Conservation (phyloP, 2,797 vertebrate genomes). For the Enteromius mattozi region DNA sequence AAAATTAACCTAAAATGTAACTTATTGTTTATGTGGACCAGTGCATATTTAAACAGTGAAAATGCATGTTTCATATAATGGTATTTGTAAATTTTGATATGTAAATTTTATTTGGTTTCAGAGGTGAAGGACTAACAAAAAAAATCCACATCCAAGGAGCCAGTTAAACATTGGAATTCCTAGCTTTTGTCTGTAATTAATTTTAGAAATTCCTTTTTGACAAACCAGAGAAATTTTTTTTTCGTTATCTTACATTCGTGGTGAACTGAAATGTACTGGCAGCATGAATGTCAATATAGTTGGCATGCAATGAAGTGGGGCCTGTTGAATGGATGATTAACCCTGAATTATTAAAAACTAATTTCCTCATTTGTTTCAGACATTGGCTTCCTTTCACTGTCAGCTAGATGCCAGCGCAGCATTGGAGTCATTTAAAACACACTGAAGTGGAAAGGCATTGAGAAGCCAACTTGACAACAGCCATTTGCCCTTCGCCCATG, state of each 20-base stretch:
- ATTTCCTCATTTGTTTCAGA: conserved; percentile 61
- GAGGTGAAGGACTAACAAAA: neutral
- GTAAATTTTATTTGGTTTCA: neutral
- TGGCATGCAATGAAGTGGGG: conserved; percentile 58
- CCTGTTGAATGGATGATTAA: conserved; percentile 67
- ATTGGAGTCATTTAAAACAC: conserved; percentile 35
- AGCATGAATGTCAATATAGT: conserved; percentile 54
- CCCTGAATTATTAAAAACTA: conserved; percentile 64
- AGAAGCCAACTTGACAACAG: conserved; percentile 37
- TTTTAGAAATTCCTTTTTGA: neutral
- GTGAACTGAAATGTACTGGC: conserved; percentile 61
- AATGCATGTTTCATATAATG: neutral
- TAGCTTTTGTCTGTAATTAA: conserved; percentile 12
- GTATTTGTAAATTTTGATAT: neutral
- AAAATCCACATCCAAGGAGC: neutral
- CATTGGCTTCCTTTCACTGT: conserved; percentile 52
- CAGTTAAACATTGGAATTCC: conserved; percentile 22
- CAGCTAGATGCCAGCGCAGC: conserved; percentile 44
- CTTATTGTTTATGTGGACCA: neutral
- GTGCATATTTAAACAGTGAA: neutral
- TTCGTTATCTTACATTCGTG: conserved; percentile 21
- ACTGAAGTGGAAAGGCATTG: conserved; percentile 32
- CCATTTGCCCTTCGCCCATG: conserved; percentile 38
- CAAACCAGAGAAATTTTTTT: conserved; percentile 11
- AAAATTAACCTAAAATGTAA: neutral